phyloP scores from a whole-genome alignment of 2,797 vertebrate genomes.

The Mormyrops attenuatus region DNA sequence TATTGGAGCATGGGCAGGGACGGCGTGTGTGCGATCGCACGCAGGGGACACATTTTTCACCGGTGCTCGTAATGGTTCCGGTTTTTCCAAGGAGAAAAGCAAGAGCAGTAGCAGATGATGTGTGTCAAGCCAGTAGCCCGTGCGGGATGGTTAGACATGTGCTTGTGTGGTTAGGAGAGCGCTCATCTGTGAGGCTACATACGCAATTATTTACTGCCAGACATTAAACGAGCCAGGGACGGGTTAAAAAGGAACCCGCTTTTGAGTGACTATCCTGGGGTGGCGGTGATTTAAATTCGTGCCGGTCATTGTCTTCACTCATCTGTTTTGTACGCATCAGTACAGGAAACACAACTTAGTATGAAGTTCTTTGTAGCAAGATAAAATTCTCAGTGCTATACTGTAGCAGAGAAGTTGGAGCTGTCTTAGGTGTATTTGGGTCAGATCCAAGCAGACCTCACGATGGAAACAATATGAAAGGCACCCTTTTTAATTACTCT shows the following conservation, averaged over 20 bases:
- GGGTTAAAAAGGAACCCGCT: neutral
- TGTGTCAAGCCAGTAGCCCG: neutral
- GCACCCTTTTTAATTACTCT: conserved; percentile 69
- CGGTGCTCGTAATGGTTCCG: conserved; percentile 19
- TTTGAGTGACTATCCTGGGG: neutral
- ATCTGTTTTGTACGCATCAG: neutral
- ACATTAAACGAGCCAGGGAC: neutral
- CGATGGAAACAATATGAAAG: conserved; percentile 58
- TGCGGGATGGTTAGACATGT: neutral
- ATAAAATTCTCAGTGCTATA: conserved; percentile 41
- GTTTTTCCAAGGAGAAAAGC: conserved; percentile 21
- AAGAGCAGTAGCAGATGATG: neutral
- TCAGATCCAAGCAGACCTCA: conserved; percentile 63
- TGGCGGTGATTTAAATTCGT: neutral
- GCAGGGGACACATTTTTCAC: conserved; percentile 31
- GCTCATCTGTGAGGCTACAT: neutral
- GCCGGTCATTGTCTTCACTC: neutral
- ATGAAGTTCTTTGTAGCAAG: neutral
- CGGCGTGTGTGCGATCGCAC: conserved; percentile 49
- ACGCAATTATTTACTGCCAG: neutral
- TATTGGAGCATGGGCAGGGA: conserved; percentile 61
- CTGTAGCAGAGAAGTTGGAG: conserved; percentile 60
- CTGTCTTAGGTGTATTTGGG: conserved; percentile 69
- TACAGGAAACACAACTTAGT: neutral
- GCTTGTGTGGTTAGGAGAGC: neutral